Percentiles rank a stretch among this genome's conserved stretches.
Conservation (phyloP, 2,888 invertebrate species). For the Nycteola revayana region DNA sequence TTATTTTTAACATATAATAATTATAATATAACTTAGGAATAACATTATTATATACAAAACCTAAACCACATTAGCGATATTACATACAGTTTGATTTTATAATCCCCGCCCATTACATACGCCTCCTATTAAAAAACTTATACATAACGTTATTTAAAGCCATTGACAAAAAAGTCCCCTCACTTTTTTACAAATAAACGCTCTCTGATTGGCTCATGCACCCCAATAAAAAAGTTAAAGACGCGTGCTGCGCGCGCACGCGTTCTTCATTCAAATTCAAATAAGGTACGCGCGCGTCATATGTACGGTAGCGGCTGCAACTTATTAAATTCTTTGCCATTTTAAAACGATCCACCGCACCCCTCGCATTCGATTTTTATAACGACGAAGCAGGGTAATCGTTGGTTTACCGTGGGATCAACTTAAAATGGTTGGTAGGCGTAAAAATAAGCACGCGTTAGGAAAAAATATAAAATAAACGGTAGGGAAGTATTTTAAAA, state of each 20-base stretch:
- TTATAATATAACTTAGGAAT: no score
- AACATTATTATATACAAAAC: no score
- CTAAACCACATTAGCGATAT: no score
- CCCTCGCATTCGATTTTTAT: slow-evolving; percentile 3
- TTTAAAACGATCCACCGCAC: slow-evolving; percentile 40
- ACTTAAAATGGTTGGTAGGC: slow-evolving; percentile 42
- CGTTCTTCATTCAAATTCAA: slow-evolving; percentile 68
- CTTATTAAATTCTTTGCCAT: slow-evolving; percentile 61
- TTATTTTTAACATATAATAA: no score
- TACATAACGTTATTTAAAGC: slow-evolving; percentile 30
- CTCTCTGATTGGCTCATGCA: slow-evolving; percentile 58
- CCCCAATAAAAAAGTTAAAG: slow-evolving; percentile 75
- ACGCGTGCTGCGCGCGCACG: slow-evolving; percentile 66
- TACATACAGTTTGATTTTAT: no score
- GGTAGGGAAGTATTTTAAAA: slow-evolving; percentile 77
- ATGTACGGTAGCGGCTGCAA: slow-evolving; percentile 64
- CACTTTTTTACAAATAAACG: slow-evolving; percentile 59
- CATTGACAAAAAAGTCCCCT: slow-evolving; percentile 67
- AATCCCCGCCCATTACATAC: slow-evolving; percentile 33
- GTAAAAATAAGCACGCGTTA: slow-evolving; percentile 66
- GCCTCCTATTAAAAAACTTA: slow-evolving; percentile 54
- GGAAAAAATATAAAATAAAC: slow-evolving; percentile 79
- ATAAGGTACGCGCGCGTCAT: slow-evolving; percentile 67
- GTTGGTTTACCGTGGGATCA: slow-evolving; percentile 19
- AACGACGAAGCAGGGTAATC: slow-evolving; percentile 1